Evolutionary conservation across 2,888 invertebrate species (phyloP).

Genomic region (Pecten maximus): DNA sequence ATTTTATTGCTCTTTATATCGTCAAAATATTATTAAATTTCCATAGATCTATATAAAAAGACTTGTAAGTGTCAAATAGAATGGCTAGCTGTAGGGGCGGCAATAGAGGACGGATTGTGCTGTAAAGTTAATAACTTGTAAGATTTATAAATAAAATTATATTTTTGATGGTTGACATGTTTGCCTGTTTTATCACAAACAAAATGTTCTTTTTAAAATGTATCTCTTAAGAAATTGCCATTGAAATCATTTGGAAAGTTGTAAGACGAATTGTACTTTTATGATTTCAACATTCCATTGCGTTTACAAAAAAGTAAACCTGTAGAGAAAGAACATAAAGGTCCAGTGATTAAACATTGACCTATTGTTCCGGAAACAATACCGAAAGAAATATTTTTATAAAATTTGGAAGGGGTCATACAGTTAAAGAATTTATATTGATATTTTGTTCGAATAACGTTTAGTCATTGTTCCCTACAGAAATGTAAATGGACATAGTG

Average conservation of each 20-base stretch:
- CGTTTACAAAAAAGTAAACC: not conserved
- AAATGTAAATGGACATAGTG: too few relatives aligned
- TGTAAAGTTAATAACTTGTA: slow-evolving; percentile 3
- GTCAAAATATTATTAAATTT: slow-evolving; percentile 24
- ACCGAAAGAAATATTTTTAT: not conserved
- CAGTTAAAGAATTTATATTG: not conserved
- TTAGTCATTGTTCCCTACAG: too few relatives aligned
- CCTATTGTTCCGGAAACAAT: not conserved
- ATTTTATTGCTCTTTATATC: slow-evolving; percentile 3
- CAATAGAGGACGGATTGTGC: not conserved
- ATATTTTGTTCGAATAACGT: too few relatives aligned
- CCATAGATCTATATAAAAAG: not conserved
- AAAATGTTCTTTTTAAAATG: not conserved
- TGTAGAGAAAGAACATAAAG: not conserved
- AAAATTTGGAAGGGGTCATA: not conserved
- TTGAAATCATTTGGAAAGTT: not conserved
- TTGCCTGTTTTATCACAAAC: not conserved
- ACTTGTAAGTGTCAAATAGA: not conserved
- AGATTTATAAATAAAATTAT: slow-evolving; percentile 17
- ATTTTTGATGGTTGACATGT: not conserved
- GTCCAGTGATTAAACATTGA: not conserved
- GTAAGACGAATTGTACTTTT: not conserved
- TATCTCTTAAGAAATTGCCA: not conserved
- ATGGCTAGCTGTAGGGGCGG: not conserved
- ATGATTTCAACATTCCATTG: not conserved